Conservation (phyloP, 1,140 invertebrate species). For the Achroia grisella region DNA sequence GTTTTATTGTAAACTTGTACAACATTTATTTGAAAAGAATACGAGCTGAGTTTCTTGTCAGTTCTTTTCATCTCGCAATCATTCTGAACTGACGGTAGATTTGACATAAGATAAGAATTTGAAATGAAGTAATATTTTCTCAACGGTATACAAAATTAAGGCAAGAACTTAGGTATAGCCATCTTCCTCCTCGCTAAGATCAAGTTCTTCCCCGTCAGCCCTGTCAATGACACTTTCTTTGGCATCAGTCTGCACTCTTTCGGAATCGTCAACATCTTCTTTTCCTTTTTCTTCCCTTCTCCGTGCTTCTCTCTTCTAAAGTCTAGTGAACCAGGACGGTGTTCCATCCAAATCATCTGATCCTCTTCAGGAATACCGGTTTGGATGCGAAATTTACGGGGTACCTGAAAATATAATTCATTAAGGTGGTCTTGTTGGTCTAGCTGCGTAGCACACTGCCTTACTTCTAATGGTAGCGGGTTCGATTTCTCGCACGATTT, state of each 20-base stretch:
- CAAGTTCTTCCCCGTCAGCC: conserved; percentile 29
- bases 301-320: neutral
- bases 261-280: conserved; percentile 4
- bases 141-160: neutral
- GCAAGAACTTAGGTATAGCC: conserved; percentile 40
- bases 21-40: too few relatives aligned
- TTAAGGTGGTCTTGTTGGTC: too few relatives aligned
- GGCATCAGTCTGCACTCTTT: conserved; percentile 26
- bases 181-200: conserved; percentile 42
- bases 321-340: conserved; percentile 1
- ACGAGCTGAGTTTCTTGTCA: too few relatives aligned
- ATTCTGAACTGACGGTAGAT: too few relatives aligned
- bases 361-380: conserved; percentile 21
- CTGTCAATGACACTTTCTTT: conserved; percentile 23
- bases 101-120: too few relatives aligned
- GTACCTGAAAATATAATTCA: conserved; percentile 24
- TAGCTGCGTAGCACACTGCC: too few relatives aligned
- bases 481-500: too few relatives aligned
- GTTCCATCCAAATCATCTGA: conserved; percentile 50
- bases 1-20: too few relatives aligned
- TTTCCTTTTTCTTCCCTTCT: conserved; percentile 10
- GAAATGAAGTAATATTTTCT: too few relatives aligned
- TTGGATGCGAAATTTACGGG: conserved; percentile 42
- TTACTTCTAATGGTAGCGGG: too few relatives aligned
- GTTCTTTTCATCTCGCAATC: too few relatives aligned